Conservation (phyloP, 1,140 invertebrate species). For the Lepidotrigona ventralis region DNA sequence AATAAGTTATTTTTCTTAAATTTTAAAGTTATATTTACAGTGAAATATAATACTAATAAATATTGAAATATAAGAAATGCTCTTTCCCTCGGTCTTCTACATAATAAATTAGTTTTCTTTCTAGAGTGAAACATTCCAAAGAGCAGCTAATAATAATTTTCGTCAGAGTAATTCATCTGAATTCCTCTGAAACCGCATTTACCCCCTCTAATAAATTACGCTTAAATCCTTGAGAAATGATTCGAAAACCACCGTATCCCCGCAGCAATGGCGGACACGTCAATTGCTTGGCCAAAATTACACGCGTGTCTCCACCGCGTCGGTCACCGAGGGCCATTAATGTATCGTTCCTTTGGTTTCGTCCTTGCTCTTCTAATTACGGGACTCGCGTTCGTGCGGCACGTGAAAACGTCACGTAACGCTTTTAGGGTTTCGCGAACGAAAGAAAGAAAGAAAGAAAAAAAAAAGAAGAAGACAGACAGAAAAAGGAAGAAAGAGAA, state of each 20-base stretch:
- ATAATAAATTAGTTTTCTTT: too few species aligned
- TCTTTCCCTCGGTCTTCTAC: too few species aligned
- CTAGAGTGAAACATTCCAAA: too few species aligned
- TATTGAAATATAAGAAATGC: too few species aligned
- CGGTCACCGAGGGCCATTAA: not conserved
- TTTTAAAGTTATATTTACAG: too few species aligned
- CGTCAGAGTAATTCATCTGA: too few species aligned
- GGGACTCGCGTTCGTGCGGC: constrained; percentile 2
- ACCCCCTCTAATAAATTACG: too few species aligned
- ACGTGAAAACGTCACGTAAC: constrained; percentile 15
- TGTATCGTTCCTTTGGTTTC: constrained; percentile 1
- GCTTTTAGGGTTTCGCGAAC: not conserved
- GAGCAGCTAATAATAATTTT: too few species aligned
- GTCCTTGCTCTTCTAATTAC: constrained; percentile 13
- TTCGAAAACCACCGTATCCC: not conserved
- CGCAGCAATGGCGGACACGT: not conserved
- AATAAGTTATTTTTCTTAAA: too few species aligned
- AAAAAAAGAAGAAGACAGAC: too few species aligned
- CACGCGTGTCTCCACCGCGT: constrained; percentile 7
- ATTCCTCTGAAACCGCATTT: too few species aligned
- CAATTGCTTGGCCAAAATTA: not conserved
- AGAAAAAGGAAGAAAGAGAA: not conserved
- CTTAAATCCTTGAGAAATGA: not conserved
- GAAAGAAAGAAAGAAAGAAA: not conserved
- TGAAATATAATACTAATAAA: too few species aligned